Conservation (phyloP, 1,140 invertebrate genomes). For the Zaprionus vittiger region DNA sequence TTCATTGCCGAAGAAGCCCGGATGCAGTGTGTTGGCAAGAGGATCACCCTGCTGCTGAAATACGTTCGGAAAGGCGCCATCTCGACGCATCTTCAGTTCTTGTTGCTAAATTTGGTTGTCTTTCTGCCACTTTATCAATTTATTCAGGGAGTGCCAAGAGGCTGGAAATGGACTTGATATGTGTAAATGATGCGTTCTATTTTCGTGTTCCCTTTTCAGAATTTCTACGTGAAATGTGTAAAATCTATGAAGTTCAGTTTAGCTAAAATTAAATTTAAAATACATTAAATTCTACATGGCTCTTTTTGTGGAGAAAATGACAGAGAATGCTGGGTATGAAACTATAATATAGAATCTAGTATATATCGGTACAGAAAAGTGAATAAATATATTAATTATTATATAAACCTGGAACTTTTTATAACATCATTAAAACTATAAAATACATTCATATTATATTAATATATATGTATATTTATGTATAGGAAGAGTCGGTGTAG, state of each 20-base stretch:
- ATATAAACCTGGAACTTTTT: too few relatives aligned
- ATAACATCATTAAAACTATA: too few relatives aligned
- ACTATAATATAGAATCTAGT: too few relatives aligned
- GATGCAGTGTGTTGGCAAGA: background rate
- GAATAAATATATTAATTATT: too few relatives aligned
- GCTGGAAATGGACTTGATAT: background rate
- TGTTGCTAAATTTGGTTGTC: background rate
- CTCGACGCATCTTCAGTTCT: background rate
- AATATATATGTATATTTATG: background rate
- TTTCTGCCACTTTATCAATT: slow-evolving; percentile 1
- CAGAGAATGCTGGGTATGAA: too few relatives aligned
- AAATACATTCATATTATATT: too few relatives aligned
- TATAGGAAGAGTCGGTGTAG: background rate
- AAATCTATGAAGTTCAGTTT: background rate
- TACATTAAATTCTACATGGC: background rate
- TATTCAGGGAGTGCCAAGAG: background rate
- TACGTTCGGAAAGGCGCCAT: background rate
- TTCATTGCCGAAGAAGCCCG: slow-evolving; percentile 1
- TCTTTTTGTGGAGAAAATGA: too few relatives aligned
- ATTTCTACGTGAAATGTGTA: background rate
- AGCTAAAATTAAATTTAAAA: background rate
- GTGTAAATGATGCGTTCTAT: background rate
- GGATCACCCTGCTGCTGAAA: background rate
- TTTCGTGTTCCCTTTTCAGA: background rate
- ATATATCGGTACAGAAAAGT: too few relatives aligned